Evolutionary conservation across 1,140 invertebrate species (phyloP), one percentile per base, ranked within the genome.

Genomic region (Temnothorax longispinosus): DNA sequence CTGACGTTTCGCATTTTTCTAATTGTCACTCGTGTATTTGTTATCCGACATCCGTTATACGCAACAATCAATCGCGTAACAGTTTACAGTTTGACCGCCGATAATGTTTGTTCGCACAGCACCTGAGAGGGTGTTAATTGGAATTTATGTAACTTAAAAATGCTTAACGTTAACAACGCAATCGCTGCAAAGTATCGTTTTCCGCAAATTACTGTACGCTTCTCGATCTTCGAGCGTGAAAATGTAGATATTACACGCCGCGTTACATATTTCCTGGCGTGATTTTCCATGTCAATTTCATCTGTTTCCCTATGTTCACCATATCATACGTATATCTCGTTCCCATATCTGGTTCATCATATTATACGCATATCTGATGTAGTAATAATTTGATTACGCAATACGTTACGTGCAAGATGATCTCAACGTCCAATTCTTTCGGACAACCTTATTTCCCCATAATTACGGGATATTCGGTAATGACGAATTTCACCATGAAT

Each of bases 91-190:
- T 65, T 15, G 54, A 11, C 35, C 18, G 38, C 15, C 8, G 21
- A 47, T 32, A 77, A 78, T 78, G 41, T 52, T 82, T 15, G 65
- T 72, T 72, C 38, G 52, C 52, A 15, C 67, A 21, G 44, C 21
- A 5, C n/a, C 5, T 56, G 35, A 5, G 41, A 74, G 38, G 38
- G 18, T 82, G 52, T 58, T 82, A 60, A 58, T 82, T 69, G 80
- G 41, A 47, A 82, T 74, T 82, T 74, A 82, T 74, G 54, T 82
- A 82, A 82, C 80, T 47, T 15, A 41, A 74, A 84, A 74, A 74
- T 27, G 56, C 54, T 50, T 27, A 50, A 50, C 15, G 69, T 60
- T 84, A 75, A 75, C 54, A 50, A 74, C 69, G 80, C 32, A 75
- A 62, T 62, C 54, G 41, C 41, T 21, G 67, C 80, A 1, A n/a